phyloP scores from a whole-genome alignment of 2,113 vertebrate species.

The Pomatorhinus ruficollis region DNA sequence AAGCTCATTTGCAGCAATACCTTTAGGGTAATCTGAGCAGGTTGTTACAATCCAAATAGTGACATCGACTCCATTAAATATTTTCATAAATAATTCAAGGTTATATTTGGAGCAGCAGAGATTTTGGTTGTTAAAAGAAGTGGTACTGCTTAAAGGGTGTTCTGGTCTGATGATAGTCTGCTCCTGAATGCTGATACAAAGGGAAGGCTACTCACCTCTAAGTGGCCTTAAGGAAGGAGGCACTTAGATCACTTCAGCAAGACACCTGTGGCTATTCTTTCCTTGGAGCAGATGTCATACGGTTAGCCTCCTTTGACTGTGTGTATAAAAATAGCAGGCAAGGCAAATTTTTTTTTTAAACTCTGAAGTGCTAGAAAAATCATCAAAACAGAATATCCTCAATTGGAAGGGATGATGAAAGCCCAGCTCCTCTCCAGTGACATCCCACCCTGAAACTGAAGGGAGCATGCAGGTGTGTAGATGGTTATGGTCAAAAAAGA shows the following conservation, averaged over 20 bases:
- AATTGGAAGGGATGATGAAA: not conserved
- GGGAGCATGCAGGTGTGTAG: not conserved
- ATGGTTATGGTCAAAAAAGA: not conserved
- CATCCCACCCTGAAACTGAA: not conserved
- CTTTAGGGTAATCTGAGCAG: not conserved
- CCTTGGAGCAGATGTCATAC: not conserved
- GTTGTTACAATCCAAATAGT: not conserved
- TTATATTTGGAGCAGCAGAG: not conserved
- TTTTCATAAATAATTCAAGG: not conserved
- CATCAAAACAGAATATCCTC: not conserved
- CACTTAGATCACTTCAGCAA: not conserved
- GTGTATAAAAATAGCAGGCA: not conserved
- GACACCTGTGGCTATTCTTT: not conserved
- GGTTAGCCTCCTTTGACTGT: not conserved
- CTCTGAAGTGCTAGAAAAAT: not conserved
- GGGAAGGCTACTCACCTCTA: not conserved
- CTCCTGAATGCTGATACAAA: not conserved
- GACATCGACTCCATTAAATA: not conserved
- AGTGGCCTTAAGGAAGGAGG: not conserved
- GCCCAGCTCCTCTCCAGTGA: accelerated
- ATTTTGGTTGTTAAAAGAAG: not conserved
- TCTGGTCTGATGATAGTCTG: not conserved
- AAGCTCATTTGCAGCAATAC: not conserved
- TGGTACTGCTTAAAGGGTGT: not conserved
- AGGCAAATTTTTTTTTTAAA: not conserved